Conservation (phyloP, 1,140 invertebrate genomes). For the Macrosteles quadrilineatus region DNA sequence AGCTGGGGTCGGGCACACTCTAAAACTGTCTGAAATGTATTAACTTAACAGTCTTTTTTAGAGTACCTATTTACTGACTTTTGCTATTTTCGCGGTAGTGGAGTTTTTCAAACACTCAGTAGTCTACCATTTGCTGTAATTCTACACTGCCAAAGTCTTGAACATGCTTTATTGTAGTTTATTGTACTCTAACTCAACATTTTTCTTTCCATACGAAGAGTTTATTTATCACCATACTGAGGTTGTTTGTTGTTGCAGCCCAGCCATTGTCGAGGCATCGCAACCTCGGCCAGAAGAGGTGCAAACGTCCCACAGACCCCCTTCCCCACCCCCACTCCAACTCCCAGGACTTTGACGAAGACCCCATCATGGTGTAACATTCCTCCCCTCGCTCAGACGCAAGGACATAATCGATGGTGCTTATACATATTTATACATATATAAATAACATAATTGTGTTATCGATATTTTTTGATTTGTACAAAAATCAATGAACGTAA, state of each 20-base stretch:
- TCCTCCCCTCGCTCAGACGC: neutral
- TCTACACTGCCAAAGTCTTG: too few species aligned
- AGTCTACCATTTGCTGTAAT: too few species aligned
- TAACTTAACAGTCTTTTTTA: too few species aligned
- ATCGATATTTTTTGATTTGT: constrained; percentile 14
- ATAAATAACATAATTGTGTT: constrained; percentile 4
- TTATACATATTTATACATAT: constrained; percentile 25
- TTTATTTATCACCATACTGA: too few species aligned
- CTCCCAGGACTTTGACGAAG: constrained; percentile 44
- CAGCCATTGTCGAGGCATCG: constrained; percentile 35
- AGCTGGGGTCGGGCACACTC: too few species aligned
- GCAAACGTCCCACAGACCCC: constrained; percentile 30
- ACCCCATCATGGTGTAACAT: constrained; percentile 48
- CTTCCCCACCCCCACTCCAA: constrained; percentile 1
- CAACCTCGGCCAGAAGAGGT: constrained; percentile 34
- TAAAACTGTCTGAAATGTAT: too few species aligned
- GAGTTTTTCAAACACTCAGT: too few species aligned
- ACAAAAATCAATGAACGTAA: neutral
- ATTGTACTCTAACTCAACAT: too few species aligned
- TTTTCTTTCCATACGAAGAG: too few species aligned
- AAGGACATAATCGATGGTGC: constrained; percentile 2
- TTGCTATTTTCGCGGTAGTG: too few species aligned
- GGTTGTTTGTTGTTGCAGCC: constrained; percentile 29
- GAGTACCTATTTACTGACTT: too few species aligned
- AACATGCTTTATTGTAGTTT: too few species aligned